Conservation (phyloP, 2,888 invertebrate species). For the Drosophila mettleri region DNA sequence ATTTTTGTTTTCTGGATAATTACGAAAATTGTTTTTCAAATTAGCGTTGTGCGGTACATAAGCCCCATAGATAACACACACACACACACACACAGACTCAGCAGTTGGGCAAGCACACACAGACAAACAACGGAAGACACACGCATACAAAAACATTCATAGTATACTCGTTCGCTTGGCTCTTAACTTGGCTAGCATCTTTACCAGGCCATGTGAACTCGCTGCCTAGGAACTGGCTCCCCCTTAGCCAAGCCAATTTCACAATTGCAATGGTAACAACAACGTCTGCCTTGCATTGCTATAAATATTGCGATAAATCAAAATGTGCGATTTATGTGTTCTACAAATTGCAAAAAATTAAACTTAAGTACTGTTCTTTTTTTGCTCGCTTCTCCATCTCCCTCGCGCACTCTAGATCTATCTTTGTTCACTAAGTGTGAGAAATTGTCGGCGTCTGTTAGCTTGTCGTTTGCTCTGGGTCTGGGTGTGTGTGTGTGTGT, state of each 20-base stretch:
- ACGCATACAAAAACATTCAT: conserved; percentile 28
- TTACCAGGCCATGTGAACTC: conserved; percentile 54
- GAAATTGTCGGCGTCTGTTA: conserved; percentile 75
- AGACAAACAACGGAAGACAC: conserved; percentile 33
- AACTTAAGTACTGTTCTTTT: conserved; percentile 78
- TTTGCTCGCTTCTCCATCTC: conserved; percentile 14
- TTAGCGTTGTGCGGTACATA: conserved; percentile 83
- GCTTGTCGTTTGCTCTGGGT: conserved; percentile 39
- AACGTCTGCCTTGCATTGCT: conserved; percentile 75
- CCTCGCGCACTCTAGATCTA: conserved; percentile 3
- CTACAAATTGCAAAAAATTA: conserved; percentile 81
- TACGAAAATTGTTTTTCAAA: conserved; percentile 85
- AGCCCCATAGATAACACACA: conserved; percentile 78
- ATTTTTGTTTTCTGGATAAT: conserved; percentile 80
- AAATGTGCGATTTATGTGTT: conserved; percentile 81
- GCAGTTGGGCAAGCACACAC: too few relatives aligned
- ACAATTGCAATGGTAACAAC: conserved; percentile 78
- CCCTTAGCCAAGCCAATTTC: conserved; percentile 61
- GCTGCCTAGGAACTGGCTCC: conserved; percentile 19
- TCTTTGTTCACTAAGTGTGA: conserved; percentile 67
- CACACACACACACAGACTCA: conserved; percentile 27
- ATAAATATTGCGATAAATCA: conserved; percentile 82
- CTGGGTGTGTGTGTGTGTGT: conserved; percentile 36
- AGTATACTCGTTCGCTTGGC: conserved; percentile 35
- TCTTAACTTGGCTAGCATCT: conserved; percentile 62